These are phyloP conservation scores for Aphaenogaster ashmeadi DNA, from an alignment of 1,140 invertebrate genomes.

Conservation along the genomic window DNA sequence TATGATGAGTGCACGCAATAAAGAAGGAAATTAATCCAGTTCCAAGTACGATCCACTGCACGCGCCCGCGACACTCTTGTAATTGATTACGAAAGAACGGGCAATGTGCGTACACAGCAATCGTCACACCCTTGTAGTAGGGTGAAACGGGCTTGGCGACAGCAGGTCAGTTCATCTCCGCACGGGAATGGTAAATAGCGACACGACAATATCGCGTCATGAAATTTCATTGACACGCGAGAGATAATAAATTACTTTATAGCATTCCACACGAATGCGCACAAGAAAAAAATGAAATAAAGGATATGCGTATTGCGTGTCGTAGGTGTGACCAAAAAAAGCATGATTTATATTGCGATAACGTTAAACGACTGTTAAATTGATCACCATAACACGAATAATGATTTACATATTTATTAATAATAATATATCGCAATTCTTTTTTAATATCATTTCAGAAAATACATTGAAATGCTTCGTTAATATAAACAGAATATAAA, in stretches of 20 bases:
- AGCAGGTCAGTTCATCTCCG: slow-evolving; percentile 20
- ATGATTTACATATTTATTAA: background rate
- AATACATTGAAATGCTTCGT: background rate
- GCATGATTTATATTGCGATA: background rate
- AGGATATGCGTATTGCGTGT: too few relatives aligned
- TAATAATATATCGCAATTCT: background rate
- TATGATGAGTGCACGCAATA: slow-evolving; percentile 16
- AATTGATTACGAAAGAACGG: slow-evolving; percentile 68
- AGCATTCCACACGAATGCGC: background rate
- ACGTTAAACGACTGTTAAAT: background rate
- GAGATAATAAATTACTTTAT: slow-evolving; percentile 49
- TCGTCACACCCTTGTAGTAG: slow-evolving; percentile 64
- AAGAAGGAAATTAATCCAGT: slow-evolving; percentile 43
- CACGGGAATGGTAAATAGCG: slow-evolving; percentile 40
- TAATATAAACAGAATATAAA: background rate
- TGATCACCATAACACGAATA: background rate
- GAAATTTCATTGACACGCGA: slow-evolving; percentile 51
- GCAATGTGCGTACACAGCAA: slow-evolving; percentile 70
- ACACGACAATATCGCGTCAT: slow-evolving; percentile 25
- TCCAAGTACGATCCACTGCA: slow-evolving; percentile 15
- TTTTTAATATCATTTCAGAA: slow-evolving; percentile 8
- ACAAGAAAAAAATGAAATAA: background rate
- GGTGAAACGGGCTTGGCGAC: slow-evolving; percentile 52
- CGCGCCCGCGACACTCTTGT: slow-evolving; percentile 2
- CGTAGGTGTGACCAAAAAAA: background rate